A percentile compares a stretch with the other conserved stretches of the same genome.
phyloP scores from a whole-genome alignment of 2,113 vertebrate genomes.

The Erythrolamprus reginae region DNA sequence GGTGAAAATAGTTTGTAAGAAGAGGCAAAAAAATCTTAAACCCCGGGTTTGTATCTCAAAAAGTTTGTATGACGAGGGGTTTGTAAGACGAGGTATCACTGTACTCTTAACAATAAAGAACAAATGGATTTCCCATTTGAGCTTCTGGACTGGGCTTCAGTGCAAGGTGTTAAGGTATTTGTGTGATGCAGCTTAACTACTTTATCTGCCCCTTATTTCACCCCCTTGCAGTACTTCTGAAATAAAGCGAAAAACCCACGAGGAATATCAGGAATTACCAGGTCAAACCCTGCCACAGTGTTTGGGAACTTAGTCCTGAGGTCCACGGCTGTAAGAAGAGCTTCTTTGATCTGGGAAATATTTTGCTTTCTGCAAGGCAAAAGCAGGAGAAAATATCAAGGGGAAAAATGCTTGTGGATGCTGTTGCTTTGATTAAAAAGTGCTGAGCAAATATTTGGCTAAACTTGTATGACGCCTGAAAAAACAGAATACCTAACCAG shows the following conservation, averaged over 20 bases:
- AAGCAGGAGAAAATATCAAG: constrained; percentile 34
- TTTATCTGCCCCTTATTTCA: not conserved
- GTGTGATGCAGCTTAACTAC: not conserved
- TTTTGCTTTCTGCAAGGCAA: constrained; percentile 68
- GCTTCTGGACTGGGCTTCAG: not conserved
- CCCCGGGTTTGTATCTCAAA: no score
- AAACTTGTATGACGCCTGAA: not conserved
- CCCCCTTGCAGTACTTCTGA: not conserved
- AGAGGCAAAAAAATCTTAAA: no score
- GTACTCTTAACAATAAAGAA: not conserved
- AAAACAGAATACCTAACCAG: not conserved
- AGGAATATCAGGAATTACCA: constrained; percentile 69
- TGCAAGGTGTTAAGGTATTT: not conserved
- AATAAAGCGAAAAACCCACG: constrained; percentile 12
- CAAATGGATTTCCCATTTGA: not conserved
- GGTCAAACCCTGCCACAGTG: constrained; percentile 85
- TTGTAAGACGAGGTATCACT: no score
- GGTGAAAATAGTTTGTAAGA: no score
- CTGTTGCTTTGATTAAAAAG: not conserved
- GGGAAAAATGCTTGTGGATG: not conserved
- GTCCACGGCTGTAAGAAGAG: constrained; percentile 68
- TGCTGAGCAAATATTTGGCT: not conserved
- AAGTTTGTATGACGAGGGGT: no score
- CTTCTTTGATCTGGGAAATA: constrained; percentile 58
- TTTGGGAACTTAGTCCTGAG: constrained; percentile 75